Conservation (phyloP, 2,888 invertebrate genomes). For the Diadegma fenestrale region DNA sequence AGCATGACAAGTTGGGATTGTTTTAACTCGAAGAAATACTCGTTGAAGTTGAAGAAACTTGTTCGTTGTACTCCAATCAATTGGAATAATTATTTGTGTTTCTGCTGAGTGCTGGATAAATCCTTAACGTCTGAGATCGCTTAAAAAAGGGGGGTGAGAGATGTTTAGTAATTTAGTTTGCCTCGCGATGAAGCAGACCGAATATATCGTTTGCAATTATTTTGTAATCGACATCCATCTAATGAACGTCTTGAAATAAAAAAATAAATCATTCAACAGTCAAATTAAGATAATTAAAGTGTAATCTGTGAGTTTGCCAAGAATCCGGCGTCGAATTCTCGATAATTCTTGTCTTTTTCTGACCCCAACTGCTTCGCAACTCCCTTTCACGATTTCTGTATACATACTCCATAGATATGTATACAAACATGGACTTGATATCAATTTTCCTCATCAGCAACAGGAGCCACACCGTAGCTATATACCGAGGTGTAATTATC, state of each 20-base stretch:
- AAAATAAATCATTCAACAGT: constrained; percentile 23
- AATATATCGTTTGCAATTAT: not conserved
- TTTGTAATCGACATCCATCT: not conserved
- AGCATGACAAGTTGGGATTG: not conserved
- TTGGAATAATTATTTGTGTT: constrained; percentile 3
- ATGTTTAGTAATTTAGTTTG: not conserved
- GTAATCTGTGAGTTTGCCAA: constrained; percentile 9
- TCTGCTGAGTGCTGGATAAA: not conserved
- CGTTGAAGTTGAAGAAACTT: not conserved
- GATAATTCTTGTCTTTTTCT: constrained; percentile 12
- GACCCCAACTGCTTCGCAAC: constrained; percentile 18
- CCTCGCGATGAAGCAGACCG: not conserved
- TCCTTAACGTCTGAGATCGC: not conserved
- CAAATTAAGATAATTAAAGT: constrained; percentile 17
- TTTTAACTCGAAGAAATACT: constrained; percentile 2
- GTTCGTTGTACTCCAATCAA: not conserved
- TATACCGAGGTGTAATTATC: constrained; percentile 65
- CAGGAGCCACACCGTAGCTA: constrained; percentile 55
- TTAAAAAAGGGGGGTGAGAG: not conserved
- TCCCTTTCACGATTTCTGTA: constrained; percentile 26
- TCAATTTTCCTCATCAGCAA: constrained; percentile 66
- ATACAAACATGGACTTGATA: constrained; percentile 42
- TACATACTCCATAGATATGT: not conserved
- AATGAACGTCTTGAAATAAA: not conserved
- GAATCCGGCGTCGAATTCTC: constrained; percentile 3